Evolutionary conservation across 2,797 vertebrate genomes (phyloP), one percentile per base, ranked within the genome.

Genomic region (Apogon talboti): DNA sequence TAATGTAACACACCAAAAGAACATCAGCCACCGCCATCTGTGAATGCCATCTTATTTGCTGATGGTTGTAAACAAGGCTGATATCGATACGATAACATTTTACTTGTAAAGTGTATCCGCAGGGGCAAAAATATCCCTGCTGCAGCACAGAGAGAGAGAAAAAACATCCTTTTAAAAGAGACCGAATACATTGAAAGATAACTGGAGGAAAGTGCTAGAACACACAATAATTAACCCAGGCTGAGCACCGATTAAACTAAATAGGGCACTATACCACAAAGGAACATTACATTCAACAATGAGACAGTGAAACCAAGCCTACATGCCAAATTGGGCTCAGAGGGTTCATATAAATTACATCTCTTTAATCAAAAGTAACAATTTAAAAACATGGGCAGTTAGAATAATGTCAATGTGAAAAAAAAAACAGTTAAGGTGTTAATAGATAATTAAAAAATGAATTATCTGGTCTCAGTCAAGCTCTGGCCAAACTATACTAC

Each of bases 321-420:
- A 7, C 38, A 13, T 51, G 49, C 54, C 38, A 67, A 66, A 72
- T 24, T 44, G 33, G 15, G 11, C 64, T 77, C 70, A 2, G 46
- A 76, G 48, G 60, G 71, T 68, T 69, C 47, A 37, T 46, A 56
- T 28, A 45, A 71, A 56, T 16, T 52, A 35, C 12, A 57, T 71
- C 40, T 64, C 38, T 40, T 62, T 64, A 59, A 82, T 74, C 52
- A 70, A 57, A 2, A n/a, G n/a, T n/a, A n/a, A n/a, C n/a, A n/a
- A n/a, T 61, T 43, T 1, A 49, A 62, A 60, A 33, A 47, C 18
- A 0, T 21, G 30, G 44, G 16, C 28, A 53, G 19, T 57, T 18
- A 30, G n/a, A 56, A 63, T 42, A 12, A 63, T 12, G 30, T 37
- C 18, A 57, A 24, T 61, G 15, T 50, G 45, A 15, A 40, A 10